These are phyloP conservation scores for Lanius collurio DNA, from an alignment of 2,113 vertebrate genomes.

Conservation along the genomic window DNA sequence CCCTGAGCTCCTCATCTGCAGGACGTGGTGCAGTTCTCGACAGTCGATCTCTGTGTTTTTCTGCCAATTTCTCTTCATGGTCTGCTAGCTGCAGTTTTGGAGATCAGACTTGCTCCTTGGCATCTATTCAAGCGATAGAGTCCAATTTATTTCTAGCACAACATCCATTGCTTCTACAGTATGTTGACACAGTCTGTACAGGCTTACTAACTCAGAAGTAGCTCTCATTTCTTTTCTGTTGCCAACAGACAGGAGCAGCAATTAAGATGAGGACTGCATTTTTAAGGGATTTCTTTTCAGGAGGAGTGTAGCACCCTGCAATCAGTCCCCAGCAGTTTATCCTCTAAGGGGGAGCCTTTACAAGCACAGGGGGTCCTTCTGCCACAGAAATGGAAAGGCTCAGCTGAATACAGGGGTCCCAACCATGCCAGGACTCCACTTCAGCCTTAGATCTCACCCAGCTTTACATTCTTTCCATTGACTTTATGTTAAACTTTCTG, in stretches of 20 bases:
- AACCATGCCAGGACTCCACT: neutral
- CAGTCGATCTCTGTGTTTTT: neutral
- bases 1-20: neutral
- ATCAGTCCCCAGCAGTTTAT: neutral
- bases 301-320: neutral
- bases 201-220: neutral
- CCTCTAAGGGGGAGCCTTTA: neutral
- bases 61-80: constrained; percentile 11
- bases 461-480: constrained; percentile 3
- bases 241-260: neutral
- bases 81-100: constrained; percentile 24
- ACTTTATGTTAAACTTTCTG: constrained; percentile 29
- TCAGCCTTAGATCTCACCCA: neutral
- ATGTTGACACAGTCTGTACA: neutral
- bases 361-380: neutral
- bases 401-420: neutral
- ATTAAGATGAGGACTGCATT: neutral
- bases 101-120: constrained; percentile 15
- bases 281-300: neutral
- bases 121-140: constrained; percentile 11
- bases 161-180: neutral
- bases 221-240: neutral
- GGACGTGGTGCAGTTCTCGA: accelerated
- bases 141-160: constrained; percentile 12
- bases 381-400: neutral